Evolutionary conservation across 1,140 invertebrate genomes (phyloP).

Genomic region (Xylocopa sonorina): DNA sequence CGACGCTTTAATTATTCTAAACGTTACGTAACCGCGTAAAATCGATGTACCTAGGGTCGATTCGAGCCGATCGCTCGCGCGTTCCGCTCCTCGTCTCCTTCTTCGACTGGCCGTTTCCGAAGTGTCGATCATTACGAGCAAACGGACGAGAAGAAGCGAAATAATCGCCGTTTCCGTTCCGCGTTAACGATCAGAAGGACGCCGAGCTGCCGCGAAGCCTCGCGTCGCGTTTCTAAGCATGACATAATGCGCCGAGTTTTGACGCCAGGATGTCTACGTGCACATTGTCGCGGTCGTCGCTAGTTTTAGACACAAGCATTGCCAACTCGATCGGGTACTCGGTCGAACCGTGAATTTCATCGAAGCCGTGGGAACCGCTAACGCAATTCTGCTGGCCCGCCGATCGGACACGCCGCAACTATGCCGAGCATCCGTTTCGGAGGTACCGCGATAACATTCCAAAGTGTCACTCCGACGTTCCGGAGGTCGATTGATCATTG

Average conservation of each 20-base stretch:
- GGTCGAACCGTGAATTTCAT: constrained; percentile 9
- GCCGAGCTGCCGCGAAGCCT: constrained; percentile 4
- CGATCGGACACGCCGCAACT: background rate
- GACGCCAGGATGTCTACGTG: constrained; percentile 77
- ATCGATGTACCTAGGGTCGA: background rate
- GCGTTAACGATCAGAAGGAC: background rate
- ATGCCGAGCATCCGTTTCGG: background rate
- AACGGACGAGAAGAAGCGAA: background rate
- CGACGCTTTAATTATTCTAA: constrained; percentile 38
- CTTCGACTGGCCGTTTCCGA: background rate
- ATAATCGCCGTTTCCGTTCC: background rate
- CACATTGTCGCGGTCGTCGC: constrained; percentile 69
- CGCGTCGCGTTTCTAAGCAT: constrained; percentile 51
- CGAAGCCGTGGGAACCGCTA: background rate
- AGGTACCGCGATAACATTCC: background rate
- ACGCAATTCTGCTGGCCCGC: background rate
- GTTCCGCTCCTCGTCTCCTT: too few relatives aligned
- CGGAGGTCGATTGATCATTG: background rate
- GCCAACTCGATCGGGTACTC: constrained; percentile 61
- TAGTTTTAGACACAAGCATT: constrained; percentile 74
- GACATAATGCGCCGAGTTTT: constrained; percentile 77
- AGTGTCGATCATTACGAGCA: background rate
- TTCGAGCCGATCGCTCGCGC: background rate
- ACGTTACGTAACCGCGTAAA: constrained; percentile 10
- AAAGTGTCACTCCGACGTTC: background rate